A percentile compares a stretch with the other conserved stretches of the same genome.
phyloP scores from a whole-genome alignment of 2,888 invertebrate species.

The Lochmaea capreae region DNA sequence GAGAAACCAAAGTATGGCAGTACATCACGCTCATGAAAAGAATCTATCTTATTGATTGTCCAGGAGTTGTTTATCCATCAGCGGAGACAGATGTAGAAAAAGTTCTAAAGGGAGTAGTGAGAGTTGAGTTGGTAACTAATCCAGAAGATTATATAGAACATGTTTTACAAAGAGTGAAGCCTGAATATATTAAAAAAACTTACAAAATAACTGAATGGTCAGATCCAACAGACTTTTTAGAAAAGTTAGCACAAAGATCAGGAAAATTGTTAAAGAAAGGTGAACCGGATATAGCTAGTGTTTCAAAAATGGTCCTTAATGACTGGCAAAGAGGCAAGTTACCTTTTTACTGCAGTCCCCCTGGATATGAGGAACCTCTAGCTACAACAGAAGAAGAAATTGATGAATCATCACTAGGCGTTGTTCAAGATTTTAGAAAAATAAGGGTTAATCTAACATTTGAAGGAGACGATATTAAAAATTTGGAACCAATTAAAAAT shows the following conservation, averaged over 20 bases:
- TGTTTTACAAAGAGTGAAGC: conserved; percentile 87
- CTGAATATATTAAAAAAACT: conserved; percentile 90
- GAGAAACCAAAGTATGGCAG: conserved; percentile 99
- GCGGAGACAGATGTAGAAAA: conserved; percentile 95
- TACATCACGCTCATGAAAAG: conserved; percentile 98
- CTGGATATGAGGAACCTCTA: conserved; percentile 80
- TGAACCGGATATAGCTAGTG: conserved; percentile 92
- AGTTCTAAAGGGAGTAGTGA: conserved; percentile 96
- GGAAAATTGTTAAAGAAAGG: conserved; percentile 96
- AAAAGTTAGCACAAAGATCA: conserved; percentile 85
- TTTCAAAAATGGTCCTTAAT: conserved; percentile 95
- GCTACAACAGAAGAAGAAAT: conserved; percentile 57
- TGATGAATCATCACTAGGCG: conserved; percentile 65
- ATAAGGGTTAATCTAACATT: conserved; percentile 74
- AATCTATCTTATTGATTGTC: conserved; percentile 98
- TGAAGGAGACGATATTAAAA: conserved; percentile 69
- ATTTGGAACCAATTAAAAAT: conserved; percentile 66
- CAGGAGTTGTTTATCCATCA: conserved; percentile 97
- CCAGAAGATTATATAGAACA: conserved; percentile 95
- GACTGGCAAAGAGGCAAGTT: conserved; percentile 99
- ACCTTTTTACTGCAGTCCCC: conserved; percentile 92
- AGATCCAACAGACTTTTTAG: conserved; percentile 87
- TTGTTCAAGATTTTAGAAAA: conserved; percentile 85
- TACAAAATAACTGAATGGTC: conserved; percentile 89
- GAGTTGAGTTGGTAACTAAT: conserved; percentile 92